A percentile compares a stretch with the other conserved stretches of the same genome.
These are phyloP conservation scores for Neolamprologus sp. DNA, from an alignment of 2,113 vertebrate species.

Conservation along the genomic window DNA sequence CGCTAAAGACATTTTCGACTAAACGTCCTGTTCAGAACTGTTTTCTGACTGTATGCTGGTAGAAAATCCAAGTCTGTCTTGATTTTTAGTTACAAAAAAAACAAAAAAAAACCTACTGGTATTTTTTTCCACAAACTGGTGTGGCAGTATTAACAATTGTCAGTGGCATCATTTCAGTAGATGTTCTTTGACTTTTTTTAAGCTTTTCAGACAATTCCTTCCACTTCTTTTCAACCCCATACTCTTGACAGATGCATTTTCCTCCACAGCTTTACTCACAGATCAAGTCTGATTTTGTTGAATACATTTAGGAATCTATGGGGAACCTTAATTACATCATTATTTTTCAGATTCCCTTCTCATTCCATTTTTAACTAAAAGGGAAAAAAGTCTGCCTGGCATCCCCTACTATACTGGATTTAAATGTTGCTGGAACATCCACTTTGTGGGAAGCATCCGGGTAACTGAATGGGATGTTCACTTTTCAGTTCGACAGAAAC, in stretches of 20 bases:
- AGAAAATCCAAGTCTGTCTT: not conserved
- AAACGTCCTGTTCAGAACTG: not conserved
- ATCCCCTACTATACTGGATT: not conserved
- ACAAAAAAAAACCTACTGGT: not conserved
- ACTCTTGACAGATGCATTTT: constrained; percentile 47
- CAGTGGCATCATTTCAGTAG: not conserved
- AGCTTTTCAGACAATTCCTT: constrained; percentile 10
- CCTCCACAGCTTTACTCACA: constrained; percentile 2
- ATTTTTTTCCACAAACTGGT: not conserved
- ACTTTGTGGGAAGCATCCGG: not conserved
- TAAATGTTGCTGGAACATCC: not conserved
- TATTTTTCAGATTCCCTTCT: not conserved
- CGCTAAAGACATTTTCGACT: constrained; percentile 10
- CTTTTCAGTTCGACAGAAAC: not conserved
- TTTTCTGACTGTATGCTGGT: constrained; percentile 39
- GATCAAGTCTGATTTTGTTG: constrained; percentile 1
- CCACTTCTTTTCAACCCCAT: constrained; percentile 39
- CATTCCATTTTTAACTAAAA: not conserved
- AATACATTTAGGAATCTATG: not conserved
- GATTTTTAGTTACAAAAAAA: not conserved
- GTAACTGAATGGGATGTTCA: not conserved
- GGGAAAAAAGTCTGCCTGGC: constrained; percentile 7
- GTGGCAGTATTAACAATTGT: constrained; percentile 1
- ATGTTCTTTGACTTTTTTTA: not conserved
- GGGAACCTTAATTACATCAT: not conserved